Percentiles rank a stretch among this genome's conserved stretches.
phyloP scores from a whole-genome alignment of 2,888 invertebrate species.

The Diploptera punctata region DNA sequence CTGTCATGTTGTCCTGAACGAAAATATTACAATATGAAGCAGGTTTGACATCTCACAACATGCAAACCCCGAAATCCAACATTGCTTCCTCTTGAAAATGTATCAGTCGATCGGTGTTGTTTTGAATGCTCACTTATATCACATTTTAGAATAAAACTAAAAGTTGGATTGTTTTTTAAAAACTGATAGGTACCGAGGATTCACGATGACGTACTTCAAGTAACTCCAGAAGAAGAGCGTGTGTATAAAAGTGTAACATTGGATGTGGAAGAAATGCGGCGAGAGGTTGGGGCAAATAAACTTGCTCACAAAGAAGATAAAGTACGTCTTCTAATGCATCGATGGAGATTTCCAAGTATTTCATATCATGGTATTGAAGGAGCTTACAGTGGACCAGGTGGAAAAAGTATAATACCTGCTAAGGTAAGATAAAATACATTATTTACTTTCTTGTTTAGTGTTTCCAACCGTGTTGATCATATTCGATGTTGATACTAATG shows the following conservation, averaged over 20 bases:
- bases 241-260: slow-evolving; percentile 63
- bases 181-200: slow-evolving; percentile 60
- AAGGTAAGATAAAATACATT: neutral
- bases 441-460: too few species aligned
- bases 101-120: too few species aligned
- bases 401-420: slow-evolving; percentile 61
- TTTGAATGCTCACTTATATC: too few species aligned
- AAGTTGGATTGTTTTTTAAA: too few species aligned
- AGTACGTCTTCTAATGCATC: slow-evolving; percentile 55
- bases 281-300: slow-evolving; percentile 55
- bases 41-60: too few species aligned
- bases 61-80: too few species aligned
- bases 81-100: too few species aligned
- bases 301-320: slow-evolving; percentile 56
- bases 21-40: too few species aligned
- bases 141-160: too few species aligned
- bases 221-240: slow-evolving; percentile 54
- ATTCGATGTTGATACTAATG: too few species aligned
- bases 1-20: too few species aligned
- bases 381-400: slow-evolving; percentile 61
- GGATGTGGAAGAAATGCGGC: slow-evolving; percentile 56
- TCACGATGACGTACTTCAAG: slow-evolving; percentile 57
- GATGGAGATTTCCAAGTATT: slow-evolving; percentile 64
- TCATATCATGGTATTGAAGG: slow-evolving; percentile 67
- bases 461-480: too few species aligned